Evolutionary conservation across 2,888 invertebrate genomes (phyloP), one percentile per base, ranked within the genome.

Genomic region (Deilephila porcellus): DNA sequence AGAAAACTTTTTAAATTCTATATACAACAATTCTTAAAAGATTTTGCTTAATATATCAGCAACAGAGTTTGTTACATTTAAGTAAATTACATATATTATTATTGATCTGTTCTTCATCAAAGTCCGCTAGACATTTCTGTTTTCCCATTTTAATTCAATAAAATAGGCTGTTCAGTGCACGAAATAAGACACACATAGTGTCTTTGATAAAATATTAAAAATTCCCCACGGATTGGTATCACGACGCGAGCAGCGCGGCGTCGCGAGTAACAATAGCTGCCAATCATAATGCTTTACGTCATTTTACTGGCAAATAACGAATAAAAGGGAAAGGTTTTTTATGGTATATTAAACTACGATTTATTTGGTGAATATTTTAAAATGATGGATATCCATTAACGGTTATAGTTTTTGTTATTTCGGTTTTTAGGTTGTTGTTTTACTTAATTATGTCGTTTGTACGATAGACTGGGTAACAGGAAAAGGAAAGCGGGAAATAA

Each of bases 291-390:
- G 37, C 45, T 64, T 45, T 19, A 45, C 64, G 20, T 37, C 37
- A 37, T 64, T 45, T 62, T 19, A 19, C 17, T 60, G 34, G 64
- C 34, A 64, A 64, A 64, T 45, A 20, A 20, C 20, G 37, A 64
- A 62, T 62, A 62, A 64, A 64, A 37, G 45, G 5, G 37, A 45
- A 37, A 64, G 64, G 37, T 64, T 64, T 64, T 45, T 45, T 45
- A 64, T 20, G 45, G 14, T 20, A 7, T 37, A 37, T n/a, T 45
- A 64, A 37, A 3, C 64, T 64, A 20, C 45, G 64, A 37, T 64
- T 64, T 37, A 64, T 64, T 37, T 64, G 45, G 1, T 64, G 37
- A 64, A 64, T 64, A 64, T n/a, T 11, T 37, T 11, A 64, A n/a
- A 64, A 64, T 17, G 19, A 34, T 32, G 29, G 19, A 32, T 6